Evolutionary conservation across 2,797 vertebrate genomes (phyloP).

Genomic region (Sebastes matsubarae): DNA sequence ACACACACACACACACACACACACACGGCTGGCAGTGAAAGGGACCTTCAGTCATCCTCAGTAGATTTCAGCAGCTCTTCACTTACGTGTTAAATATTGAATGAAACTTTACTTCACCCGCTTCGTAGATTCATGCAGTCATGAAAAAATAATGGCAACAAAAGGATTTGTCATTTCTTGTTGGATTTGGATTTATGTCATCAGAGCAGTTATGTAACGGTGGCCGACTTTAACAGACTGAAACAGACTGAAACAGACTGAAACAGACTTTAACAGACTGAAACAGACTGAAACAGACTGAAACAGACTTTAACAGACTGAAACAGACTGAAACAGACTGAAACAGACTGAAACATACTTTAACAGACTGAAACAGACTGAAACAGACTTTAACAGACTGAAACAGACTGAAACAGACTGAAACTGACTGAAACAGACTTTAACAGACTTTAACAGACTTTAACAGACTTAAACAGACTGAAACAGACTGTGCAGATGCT

Average conservation of each 20-base stretch:
- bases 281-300: no score
- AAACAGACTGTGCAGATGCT: background rate
- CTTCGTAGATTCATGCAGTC: constrained; percentile 39
- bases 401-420: no score
- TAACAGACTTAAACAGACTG: no score
- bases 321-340: no score
- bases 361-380: no score
- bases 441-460: no score
- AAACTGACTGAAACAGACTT: no score
- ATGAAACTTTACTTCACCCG: constrained; percentile 60
- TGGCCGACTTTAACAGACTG: background rate
- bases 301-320: no score
- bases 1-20: background rate
- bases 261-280: no score
- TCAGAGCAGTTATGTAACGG: constrained; percentile 41
- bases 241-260: no score
- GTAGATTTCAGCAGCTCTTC: constrained; percentile 55
- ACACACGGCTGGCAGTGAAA: constrained; percentile 12
- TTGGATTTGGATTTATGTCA: constrained; percentile 50
- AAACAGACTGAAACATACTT: no score
- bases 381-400: no score
- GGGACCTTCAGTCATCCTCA: constrained; percentile 38
- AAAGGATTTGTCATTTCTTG: constrained; percentile 68
- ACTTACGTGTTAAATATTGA: constrained; percentile 68
- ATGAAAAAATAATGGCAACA: constrained; percentile 80